Evolutionary conservation across 2,797 vertebrate species (phyloP), one percentile per base, ranked within the genome.

Genomic region (Rhincodon typus): DNA sequence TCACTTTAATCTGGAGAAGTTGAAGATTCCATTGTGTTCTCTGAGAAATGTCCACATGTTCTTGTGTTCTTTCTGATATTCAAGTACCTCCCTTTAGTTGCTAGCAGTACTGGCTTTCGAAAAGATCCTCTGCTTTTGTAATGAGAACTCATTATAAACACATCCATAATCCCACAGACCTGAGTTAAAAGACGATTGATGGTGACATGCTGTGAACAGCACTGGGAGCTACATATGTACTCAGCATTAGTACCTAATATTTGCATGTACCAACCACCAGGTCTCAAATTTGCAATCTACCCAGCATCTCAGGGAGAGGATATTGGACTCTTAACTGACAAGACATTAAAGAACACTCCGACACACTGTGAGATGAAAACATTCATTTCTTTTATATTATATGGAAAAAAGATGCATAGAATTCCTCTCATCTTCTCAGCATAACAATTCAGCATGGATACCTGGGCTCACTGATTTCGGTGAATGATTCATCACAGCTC

Each of bases 61-160:
- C 25, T 50, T 62, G 3, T 30, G 13, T 53, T 19, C 62, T 67
- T 93, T 93, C 5, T 67, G n/a, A 93, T 38, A 93, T 25, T 72
- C 15, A 95, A 53, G 70, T 95, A 95, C 34, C 53, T 77, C 74
- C 70, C 27, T 42, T 95, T 74, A 72, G 70, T 95, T 27, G 74
- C 46, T 77, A 15, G 46, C 94, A 34, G 42, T 74, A n/a, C 23
- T 95, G 70, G 74, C 69, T 70, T 91, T 66, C 25, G 23, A 25
- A 94, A 94, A 94, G 67, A 25, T 34, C 34, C 34, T n/a, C 57
- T 62, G 8, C 50, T 90, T 74, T 94, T 34, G 34, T 74, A 95
- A 94, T 94, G 70, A 95, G 94, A 57, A 8, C 50, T 95, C 70
- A 95, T 95, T 77, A 77, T 77, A 17, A 53, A 8, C 94, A 91